Conservation (phyloP, 2,888 invertebrate genomes). For the Meandrusa payeni region DNA sequence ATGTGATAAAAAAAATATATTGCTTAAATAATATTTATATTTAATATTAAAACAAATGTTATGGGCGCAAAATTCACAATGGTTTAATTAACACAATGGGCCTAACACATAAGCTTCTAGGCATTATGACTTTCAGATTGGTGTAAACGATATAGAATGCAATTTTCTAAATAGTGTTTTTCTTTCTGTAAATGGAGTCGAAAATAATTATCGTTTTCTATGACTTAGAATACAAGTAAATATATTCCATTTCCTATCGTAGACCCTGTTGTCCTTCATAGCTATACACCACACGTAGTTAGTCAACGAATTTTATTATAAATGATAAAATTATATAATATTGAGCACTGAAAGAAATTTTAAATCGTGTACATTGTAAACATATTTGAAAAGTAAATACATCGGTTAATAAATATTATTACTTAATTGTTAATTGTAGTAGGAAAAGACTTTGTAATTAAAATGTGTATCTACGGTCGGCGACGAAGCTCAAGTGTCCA, state of each 20-base stretch:
- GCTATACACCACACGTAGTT: constrained; percentile 68
- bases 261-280: constrained; percentile 62
- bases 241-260: constrained; percentile 67
- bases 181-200: no score
- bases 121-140: no score
- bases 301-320: constrained; percentile 74
- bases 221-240: constrained; percentile 22
- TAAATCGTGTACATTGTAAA: constrained; percentile 63
- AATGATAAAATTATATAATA: constrained; percentile 50
- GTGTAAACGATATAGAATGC: no score
- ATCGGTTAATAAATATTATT: constrained; percentile 55
- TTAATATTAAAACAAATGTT: no score
- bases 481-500: constrained; percentile 58
- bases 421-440: constrained; percentile 75
- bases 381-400: constrained; percentile 45
- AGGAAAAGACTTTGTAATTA: constrained; percentile 67
- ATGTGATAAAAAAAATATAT: no score
- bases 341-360: constrained; percentile 74
- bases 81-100: no score
- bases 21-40: no score
- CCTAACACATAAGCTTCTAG: no score
- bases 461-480: constrained; percentile 44
- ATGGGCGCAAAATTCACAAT: no score
- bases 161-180: no score
- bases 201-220: constrained; percentile 36